Evolutionary conservation across 2,797 vertebrate species (phyloP).

Genomic region (Brachyrhaphis roseni): DNA sequence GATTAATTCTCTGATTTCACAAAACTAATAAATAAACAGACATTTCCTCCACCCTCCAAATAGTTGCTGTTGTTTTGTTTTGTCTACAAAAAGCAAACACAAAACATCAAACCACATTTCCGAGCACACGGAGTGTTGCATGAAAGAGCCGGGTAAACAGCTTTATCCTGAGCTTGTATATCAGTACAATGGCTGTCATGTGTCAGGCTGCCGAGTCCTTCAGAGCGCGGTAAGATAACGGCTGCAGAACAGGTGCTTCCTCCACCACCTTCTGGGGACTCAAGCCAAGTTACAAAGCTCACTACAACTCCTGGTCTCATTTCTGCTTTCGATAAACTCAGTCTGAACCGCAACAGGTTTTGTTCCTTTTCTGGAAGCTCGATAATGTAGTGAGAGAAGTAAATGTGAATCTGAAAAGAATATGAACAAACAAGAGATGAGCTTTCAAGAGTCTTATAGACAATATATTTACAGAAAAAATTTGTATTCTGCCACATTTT

Average conservation of each 20-base stretch:
- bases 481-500: too few species aligned
- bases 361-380: conserved; percentile 38
- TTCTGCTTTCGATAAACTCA: conserved; percentile 21
- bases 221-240: conserved; percentile 61
- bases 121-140: conserved; percentile 59
- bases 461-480: background rate
- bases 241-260: conserved; percentile 81
- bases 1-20: background rate
- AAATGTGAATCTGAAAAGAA: conserved; percentile 5
- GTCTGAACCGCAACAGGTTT: conserved; percentile 32
- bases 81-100: conserved; percentile 47
- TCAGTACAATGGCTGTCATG: conserved; percentile 74
- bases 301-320: conserved; percentile 39
- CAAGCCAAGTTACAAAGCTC: conserved; percentile 27
- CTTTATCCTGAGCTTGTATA: conserved; percentile 72
- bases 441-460: background rate
- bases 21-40: conserved; percentile 4
- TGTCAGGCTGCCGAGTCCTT: conserved; percentile 62
- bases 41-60: background rate
- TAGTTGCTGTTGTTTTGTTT: conserved; percentile 18
- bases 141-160: conserved; percentile 75
- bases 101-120: conserved; percentile 53
- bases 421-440: background rate
- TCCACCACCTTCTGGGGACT: conserved; percentile 52
- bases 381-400: background rate